Percentiles rank a stretch among this genome's conserved stretches.
These are phyloP conservation scores for Isurus oxyrinchus DNA, from an alignment of 2,113 vertebrate genomes.

Conservation along the genomic window DNA sequence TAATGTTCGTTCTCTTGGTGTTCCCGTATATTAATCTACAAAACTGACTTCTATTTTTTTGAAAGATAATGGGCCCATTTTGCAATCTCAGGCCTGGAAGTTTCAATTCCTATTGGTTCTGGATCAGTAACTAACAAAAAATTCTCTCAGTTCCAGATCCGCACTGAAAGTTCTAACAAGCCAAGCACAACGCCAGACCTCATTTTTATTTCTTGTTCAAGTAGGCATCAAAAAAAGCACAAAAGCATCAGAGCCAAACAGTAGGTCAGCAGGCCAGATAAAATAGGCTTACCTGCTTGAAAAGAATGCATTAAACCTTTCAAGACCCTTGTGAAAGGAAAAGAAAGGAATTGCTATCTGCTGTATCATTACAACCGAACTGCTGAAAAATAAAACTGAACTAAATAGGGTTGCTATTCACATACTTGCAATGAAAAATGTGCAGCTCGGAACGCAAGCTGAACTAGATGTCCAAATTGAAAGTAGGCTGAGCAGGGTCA, in stretches of 20 bases:
- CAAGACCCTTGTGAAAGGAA: neutral
- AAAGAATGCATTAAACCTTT: neutral
- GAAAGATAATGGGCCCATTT: neutral
- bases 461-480: neutral
- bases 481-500: neutral
- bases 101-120: conserved; percentile 12
- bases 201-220: conserved; percentile 13
- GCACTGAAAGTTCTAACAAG: neutral
- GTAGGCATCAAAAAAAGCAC: conserved; percentile 22
- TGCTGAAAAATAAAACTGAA: neutral
- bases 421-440: neutral
- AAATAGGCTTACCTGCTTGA: neutral
- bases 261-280: conserved; percentile 21
- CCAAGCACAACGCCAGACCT: neutral
- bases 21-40: neutral
- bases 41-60: conserved; percentile 22
- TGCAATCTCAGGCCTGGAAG: conserved; percentile 11
- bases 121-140: conserved; percentile 7
- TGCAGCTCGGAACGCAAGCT: neutral
- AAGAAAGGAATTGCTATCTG: neutral
- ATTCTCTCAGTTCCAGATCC: neutral
- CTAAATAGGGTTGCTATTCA: neutral
- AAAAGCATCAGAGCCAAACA: conserved; percentile 24
- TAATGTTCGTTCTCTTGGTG: neutral
- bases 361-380: conserved; percentile 1